phyloP scores from a whole-genome alignment of 2,113 vertebrate species.

The Empidonax traillii region DNA sequence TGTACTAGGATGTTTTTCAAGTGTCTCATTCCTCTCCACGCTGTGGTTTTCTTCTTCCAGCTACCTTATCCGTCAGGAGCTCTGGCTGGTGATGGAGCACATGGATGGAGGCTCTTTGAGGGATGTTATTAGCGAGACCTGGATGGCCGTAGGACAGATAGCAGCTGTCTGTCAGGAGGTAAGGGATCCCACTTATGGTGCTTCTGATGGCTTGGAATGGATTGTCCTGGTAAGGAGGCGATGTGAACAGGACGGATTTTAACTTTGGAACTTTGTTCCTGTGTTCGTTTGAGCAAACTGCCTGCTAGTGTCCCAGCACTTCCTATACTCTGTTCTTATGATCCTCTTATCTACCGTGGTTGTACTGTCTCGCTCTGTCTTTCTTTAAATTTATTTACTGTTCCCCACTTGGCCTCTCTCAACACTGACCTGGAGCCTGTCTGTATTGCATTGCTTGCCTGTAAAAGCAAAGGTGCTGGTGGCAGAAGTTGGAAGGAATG shows the following conservation, averaged over 20 bases:
- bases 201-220: not conserved
- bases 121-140: slow-evolving; percentile 90
- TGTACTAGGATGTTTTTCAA: not conserved
- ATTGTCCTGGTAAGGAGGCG: not conserved
- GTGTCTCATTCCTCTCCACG: not conserved
- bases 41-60: slow-evolving; percentile 66
- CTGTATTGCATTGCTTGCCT: no score
- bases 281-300: not conserved
- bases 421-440: no score
- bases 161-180: slow-evolving; percentile 97
- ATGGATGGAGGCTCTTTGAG: slow-evolving; percentile 92
- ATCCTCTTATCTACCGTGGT: no score
- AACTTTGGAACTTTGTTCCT: no score
- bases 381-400: no score
- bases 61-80: slow-evolving; percentile 91
- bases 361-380: no score
- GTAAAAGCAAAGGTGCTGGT: no score
- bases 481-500: no score
- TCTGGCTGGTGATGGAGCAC: slow-evolving; percentile 98
- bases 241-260: no score
- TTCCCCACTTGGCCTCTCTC: no score
- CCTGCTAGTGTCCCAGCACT: not conserved
- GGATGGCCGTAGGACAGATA: slow-evolving; percentile 96
- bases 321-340: no score
- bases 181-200: not conserved